Evolutionary conservation across 1,140 invertebrate species (phyloP).

Genomic region (Dermatophagoides farinae): DNA sequence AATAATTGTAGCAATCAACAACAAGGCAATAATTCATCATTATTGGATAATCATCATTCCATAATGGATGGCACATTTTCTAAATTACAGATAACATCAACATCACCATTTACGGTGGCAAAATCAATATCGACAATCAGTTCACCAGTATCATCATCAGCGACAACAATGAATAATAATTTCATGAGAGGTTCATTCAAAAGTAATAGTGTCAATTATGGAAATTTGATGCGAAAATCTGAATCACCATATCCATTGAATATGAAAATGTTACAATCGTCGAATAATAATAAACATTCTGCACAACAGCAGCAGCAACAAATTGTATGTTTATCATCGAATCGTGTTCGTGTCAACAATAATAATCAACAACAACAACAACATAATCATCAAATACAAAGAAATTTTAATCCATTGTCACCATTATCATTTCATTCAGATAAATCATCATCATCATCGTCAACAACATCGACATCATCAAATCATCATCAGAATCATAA

Average conservation of each 20-base stretch:
- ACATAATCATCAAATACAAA: too few species aligned
- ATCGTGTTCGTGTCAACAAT: too few species aligned
- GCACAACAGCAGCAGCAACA: neutral
- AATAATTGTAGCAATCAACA: neutral
- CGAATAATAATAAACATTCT: neutral
- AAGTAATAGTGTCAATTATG: slow-evolving; percentile 11
- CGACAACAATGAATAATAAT: neutral
- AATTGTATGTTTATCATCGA: neutral
- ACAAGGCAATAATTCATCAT: neutral
- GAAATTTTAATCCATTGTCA: too few species aligned
- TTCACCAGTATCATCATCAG: neutral
- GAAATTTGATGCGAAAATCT: neutral
- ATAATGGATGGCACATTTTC: neutral
- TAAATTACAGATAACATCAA: neutral
- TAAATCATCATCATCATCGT: too few species aligned
- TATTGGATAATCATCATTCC: too few species aligned
- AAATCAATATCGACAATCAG: too few species aligned
- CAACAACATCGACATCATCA: too few species aligned
- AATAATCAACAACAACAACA: too few species aligned
- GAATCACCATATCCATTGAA: neutral
- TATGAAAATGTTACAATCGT: neutral
- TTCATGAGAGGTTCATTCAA: slow-evolving; percentile 11
- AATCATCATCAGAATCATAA: too few species aligned
- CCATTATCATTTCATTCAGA: too few species aligned
- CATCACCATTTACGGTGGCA: neutral